Conservation (phyloP, 1,140 invertebrate genomes). For the Theocolax elegans region DNA sequence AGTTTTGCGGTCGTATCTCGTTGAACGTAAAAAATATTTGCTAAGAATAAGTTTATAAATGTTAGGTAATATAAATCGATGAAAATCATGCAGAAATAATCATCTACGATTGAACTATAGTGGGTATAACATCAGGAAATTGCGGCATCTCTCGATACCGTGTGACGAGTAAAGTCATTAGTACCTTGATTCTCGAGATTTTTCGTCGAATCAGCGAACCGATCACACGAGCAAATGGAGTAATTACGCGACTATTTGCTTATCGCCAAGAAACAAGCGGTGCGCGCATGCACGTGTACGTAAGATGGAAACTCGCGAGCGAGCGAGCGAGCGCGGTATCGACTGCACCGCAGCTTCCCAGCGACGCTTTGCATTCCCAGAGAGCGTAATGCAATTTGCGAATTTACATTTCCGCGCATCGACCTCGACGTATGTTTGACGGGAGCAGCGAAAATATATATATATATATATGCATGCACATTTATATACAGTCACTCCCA, state of each 20-base stretch:
- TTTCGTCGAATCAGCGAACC: too few species aligned
- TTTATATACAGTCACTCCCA: background rate
- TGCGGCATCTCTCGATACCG: too few species aligned
- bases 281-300: background rate
- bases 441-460: background rate
- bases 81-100: too few species aligned
- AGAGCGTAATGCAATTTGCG: constrained; percentile 31
- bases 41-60: too few species aligned
- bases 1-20: too few species aligned
- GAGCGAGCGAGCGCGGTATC: background rate
- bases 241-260: constrained; percentile 26
- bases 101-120: too few species aligned
- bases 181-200: too few species aligned
- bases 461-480: background rate
- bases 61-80: too few species aligned
- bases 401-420: constrained; percentile 21
- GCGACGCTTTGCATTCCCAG: constrained; percentile 27
- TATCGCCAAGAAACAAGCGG: background rate
- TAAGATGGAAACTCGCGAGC: background rate
- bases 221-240: constrained; percentile 7
- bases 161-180: too few species aligned
- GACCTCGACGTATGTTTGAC: background rate
- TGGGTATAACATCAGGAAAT: too few species aligned
- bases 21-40: too few species aligned
- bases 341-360: background rate